Base-by-base conservation (phyloP, 2,797 vertebrate genomes). In the Gadopsis marmoratus region DNA sequence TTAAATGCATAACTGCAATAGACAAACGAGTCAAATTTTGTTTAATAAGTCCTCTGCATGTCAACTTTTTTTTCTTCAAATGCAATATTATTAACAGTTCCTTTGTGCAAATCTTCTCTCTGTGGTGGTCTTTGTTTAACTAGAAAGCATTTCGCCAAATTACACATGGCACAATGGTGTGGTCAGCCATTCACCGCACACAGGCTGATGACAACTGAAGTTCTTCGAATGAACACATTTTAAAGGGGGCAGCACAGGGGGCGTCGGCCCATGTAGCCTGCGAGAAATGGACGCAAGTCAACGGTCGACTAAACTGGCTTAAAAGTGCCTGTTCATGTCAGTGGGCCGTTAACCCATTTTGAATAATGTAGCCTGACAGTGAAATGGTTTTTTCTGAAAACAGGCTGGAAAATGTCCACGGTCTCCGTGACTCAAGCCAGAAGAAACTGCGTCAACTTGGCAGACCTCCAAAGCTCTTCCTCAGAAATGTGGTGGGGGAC, bases 361-460 rank as follows among this genome's bases (percentile, higher is more conserved):
- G 10, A 79, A 71, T 48, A 72, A 51, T 48, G 37, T 4, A 8
- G 41, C 67, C 63, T 63, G 37, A 23, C 45, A 66, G 31, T 71
- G 60, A 19, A 19, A 31, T 6, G 23, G n/a, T 63, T 71, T 37
- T 53, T 41, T 43, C 21, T 47, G 23, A 73, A 82, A 82, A 65
- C 56, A 77, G 64, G 63, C 81, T 81, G 21, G 21, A 56, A 78
- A 82, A 63, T 53, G 47, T 50, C 47, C 41, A 55, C 48, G 23
- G 26, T 68, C 23, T 50, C 65, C 7, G 43, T 35, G 43, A 51
- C 58, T 71, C 23, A 19, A 69, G 72, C 43, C 33, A 45, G 53
- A 62, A 74, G 50, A 75, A 70, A 80, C 59, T 55, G 37, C 53
- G 55, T 71, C 55, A 54, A 29, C 53, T 54, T 86, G 71, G 78